Percentiles rank a stretch among this genome's conserved stretches.
Evolutionary conservation across 2,888 invertebrate genomes (phyloP).

Genomic region (Carcina quercana): DNA sequence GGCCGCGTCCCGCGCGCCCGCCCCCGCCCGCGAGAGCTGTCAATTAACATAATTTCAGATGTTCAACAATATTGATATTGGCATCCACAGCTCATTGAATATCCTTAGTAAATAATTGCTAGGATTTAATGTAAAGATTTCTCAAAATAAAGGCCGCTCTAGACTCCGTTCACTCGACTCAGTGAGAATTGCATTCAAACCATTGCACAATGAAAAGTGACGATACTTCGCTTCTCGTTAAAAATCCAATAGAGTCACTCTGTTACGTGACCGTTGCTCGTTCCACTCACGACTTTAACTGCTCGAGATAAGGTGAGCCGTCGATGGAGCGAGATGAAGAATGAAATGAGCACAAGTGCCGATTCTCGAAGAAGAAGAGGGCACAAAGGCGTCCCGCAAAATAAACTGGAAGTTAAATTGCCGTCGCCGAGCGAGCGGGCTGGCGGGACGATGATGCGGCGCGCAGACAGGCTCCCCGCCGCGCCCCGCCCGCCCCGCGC

Average conservation of each 20-base stretch:
- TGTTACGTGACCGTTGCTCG: background rate
- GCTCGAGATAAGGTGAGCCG: background rate
- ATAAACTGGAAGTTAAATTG: slow-evolving; percentile 25
- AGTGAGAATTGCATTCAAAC: background rate
- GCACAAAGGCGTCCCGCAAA: slow-evolving; percentile 12
- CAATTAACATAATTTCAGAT: too few relatives aligned
- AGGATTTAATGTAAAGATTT: background rate
- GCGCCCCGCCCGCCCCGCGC: background rate
- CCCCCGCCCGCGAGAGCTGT: background rate
- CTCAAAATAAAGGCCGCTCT: background rate
- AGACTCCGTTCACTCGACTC: background rate
- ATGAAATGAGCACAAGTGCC: background rate
- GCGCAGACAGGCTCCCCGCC: background rate
- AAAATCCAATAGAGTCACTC: background rate
- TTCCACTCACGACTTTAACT: background rate
- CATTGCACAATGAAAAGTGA: background rate
- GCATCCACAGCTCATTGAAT: background rate
- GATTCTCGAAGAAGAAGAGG: background rate
- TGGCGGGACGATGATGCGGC: background rate
- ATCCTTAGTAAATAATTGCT: background rate
- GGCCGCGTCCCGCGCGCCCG: background rate
- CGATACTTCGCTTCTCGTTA: background rate
- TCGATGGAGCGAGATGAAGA: background rate
- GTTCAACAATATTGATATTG: too few relatives aligned
- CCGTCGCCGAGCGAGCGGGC: background rate